A percentile compares a stretch with the other conserved stretches of the same genome.
phyloP scores from a whole-genome alignment of 2,888 invertebrate genomes.

The Caenorhabditis sp. region DNA sequence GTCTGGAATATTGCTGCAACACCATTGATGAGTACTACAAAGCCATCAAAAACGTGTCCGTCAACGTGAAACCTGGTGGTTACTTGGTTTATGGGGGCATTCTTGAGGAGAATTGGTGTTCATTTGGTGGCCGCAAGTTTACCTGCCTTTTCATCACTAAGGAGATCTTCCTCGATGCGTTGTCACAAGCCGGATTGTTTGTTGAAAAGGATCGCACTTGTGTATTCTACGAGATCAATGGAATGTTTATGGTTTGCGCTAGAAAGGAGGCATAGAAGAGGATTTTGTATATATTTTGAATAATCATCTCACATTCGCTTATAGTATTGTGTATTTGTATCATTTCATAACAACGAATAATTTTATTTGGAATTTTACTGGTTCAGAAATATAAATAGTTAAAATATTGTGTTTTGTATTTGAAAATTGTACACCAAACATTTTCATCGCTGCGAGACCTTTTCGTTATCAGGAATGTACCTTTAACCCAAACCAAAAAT shows the following conservation, averaged over 20 bases:
- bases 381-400: neutral
- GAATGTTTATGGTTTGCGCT: conserved; percentile 66
- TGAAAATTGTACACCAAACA: too few species aligned
- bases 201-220: conserved; percentile 50
- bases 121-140: conserved; percentile 66
- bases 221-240: conserved; percentile 62
- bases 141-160: conserved; percentile 66
- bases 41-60: conserved; percentile 53
- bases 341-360: too few species aligned
- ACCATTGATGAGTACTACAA: conserved; percentile 58
- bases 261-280: conserved; percentile 24
- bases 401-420: conserved; percentile 3
- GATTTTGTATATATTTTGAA: neutral
- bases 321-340: neutral
- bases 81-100: conserved; percentile 67
- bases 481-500: too few species aligned
- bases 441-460: too few species aligned
- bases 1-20: conserved; percentile 68
- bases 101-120: conserved; percentile 69
- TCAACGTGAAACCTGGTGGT: conserved; percentile 55
- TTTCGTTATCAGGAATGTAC: too few species aligned
- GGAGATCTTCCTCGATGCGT: conserved; percentile 57
- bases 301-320: neutral
- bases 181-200: conserved; percentile 58
- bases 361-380: conserved; percentile 2